These are phyloP conservation scores for Eclectus roratus DNA, from an alignment of 2,113 vertebrate species.

Conservation along the genomic window DNA sequence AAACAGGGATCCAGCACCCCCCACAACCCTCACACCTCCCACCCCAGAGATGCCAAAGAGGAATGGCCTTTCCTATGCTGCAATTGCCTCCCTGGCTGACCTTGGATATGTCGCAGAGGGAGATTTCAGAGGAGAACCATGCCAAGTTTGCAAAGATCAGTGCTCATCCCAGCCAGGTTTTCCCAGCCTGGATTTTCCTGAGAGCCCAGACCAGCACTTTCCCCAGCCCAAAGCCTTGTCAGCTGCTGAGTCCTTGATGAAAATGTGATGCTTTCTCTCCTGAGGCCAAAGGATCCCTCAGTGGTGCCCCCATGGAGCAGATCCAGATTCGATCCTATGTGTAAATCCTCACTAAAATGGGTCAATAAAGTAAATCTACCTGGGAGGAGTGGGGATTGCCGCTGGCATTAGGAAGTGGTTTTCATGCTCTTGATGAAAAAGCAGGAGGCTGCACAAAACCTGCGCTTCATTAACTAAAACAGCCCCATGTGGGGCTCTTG, in stretches of 20 bases:
- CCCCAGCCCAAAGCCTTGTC: rapidly evolving
- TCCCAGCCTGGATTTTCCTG: background rate
- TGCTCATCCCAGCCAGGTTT: rapidly evolving
- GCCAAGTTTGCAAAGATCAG: background rate
- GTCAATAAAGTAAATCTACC: background rate
- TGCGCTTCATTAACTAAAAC: background rate
- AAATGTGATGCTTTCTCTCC: background rate
- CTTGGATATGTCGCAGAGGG: rapidly evolving
- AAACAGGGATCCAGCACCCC: rapidly evolving
- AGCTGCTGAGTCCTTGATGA: rapidly evolving
- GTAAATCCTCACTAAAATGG: background rate
- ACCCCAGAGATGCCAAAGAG: rapidly evolving
- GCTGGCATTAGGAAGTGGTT: background rate
- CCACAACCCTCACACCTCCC: rapidly evolving
- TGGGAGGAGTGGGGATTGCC: background rate
- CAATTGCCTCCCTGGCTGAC: background rate
- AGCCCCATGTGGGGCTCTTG: rapidly evolving
- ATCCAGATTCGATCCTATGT: background rate
- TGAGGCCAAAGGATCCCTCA: rapidly evolving
- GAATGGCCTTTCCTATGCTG: rapidly evolving
- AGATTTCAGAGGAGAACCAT: background rate
- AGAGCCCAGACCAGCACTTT: background rate
- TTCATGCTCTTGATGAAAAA: background rate
- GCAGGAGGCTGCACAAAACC: background rate
- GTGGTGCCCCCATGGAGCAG: background rate